Evolutionary conservation across 2,888 invertebrate genomes (phyloP).

Genomic region (Scrobipalpa costella): DNA sequence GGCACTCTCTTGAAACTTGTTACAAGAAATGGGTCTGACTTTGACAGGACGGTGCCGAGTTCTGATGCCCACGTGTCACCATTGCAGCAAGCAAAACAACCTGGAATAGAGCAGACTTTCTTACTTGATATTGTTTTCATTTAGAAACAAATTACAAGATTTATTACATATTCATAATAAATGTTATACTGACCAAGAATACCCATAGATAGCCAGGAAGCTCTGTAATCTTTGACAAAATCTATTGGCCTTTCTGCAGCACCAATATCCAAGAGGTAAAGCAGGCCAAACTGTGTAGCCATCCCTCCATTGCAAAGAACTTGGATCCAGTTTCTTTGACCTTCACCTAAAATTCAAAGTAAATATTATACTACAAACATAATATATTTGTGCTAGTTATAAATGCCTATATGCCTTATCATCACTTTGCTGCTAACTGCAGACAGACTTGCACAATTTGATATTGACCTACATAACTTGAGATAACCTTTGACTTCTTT

Average conservation of each 20-base stretch:
- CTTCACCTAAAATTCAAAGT: constrained; percentile 78
- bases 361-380: background rate
- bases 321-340: constrained; percentile 94
- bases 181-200: constrained; percentile 82
- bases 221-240: constrained; percentile 87
- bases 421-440: background rate
- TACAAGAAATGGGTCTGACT: constrained; percentile 86
- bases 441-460: constrained; percentile 16
- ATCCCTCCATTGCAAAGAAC: constrained; percentile 95
- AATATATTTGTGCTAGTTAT: background rate
- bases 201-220: constrained; percentile 91
- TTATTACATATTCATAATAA: background rate
- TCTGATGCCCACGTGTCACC: constrained; percentile 97
- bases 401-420: constrained; percentile 14
- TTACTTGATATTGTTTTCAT: background rate
- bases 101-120: constrained; percentile 58
- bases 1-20: constrained; percentile 89
- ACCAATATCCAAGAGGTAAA: constrained; percentile 90
- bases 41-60: constrained; percentile 87
- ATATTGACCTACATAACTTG: constrained; percentile 19
- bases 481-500: constrained; percentile 13
- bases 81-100: constrained; percentile 89
- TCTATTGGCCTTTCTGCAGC: constrained; percentile 89
- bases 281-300: constrained; percentile 87
- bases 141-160: background rate